Base-by-base conservation (phyloP, 2,113 vertebrate genomes). In the Phoenicopterus ruber region DNA sequence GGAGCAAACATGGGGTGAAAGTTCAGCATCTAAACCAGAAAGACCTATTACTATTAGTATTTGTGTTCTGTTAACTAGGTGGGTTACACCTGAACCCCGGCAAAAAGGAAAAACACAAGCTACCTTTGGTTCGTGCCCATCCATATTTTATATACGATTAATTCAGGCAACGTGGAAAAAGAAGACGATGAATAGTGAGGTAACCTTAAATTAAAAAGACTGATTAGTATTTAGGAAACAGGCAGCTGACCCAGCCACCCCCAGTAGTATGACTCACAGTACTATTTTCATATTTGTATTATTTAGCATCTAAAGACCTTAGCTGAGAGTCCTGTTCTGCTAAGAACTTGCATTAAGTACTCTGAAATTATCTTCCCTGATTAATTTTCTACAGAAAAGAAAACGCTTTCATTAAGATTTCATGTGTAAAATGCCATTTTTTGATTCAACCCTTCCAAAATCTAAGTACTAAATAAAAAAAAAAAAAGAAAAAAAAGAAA, bases 211-310 rank as follows among this genome's bases (percentile, higher is more conserved):
- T 88, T 93, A 58, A 96, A 94, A 94, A 89, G 77, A 82, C 58
- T 88, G 86, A 92, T 87, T 82, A 71, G 47, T 82, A 92, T 94
- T 94, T 95, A 86, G 85, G 66, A 94, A 93, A 94, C 66, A 84
- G 47, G 89, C 78, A 96, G 78, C 77, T 96, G 95, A 94, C 88
- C 69, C 73, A 89, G 83, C 83, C 89, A 93, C 78, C 69, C 57
- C 73, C 84, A 89, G 52, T 2, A 82, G 49, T 58, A 80, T 94
- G 73, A 94, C 62, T 96, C 89, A 95, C 54, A 46, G 72, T 50
- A 85, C 74, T 93, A 73, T 96, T 88, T 95, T 88, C 80, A 84
- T 95, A 93, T 95, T 91, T 94, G 49, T 95, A 91, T 93, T 90
- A 93, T 76, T 87, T 94, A 94, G 67, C 32, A 95, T 69, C 40